Evolutionary conservation across 2,113 vertebrate species (phyloP), one percentile per base, ranked within the genome.

Genomic region (Lonchura striata): DNA sequence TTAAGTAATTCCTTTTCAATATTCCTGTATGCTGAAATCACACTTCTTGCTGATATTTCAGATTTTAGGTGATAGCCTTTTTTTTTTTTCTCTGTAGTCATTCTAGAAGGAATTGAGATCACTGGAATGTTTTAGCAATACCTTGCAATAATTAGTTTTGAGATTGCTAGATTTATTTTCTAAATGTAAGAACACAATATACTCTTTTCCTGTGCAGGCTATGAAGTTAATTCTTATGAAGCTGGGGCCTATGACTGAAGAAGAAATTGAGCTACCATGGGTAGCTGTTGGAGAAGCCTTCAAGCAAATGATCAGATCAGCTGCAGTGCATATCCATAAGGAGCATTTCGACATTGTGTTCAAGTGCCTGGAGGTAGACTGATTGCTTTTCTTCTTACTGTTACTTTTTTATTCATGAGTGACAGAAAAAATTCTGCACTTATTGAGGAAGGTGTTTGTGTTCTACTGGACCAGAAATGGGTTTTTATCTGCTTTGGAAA

Each of bases 261-360:
- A 86, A 18, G 97, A 98, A 31, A 31, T 69, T 42, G 94, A 95
- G 24, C 96, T 99, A 15, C 98, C 98, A 0, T 99, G 99, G 99
- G 91, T 97, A 63, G 89, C 97, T 39, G 95, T 99, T 82, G 98
- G 98, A 92, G 98, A 99, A 64, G 98, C 98, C 17, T 96, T 99
- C 18, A 97, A 98, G 94, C 98, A 98, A 70, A 99, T 98, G 98
- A 98, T 98, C 19, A 98, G 95, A 88, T 98, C 98, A 23, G 98
- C 98, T 69, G 98, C 91, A 20, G 23, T 87, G 47, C 98, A 98
- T 52, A 93, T 99, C 37, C 90, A 98, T 81, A 98, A 95, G 75
- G 99, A 99, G 30, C 98, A 99, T 96, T 98, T 99, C 93, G 96
- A 98, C 66, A 84, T 98, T 76, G 96, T 99, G 85, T 99, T 99